Evolutionary conservation across 2,888 invertebrate species (phyloP), one percentile per base, ranked within the genome.

Genomic region (Choristoneura rosaceana): DNA sequence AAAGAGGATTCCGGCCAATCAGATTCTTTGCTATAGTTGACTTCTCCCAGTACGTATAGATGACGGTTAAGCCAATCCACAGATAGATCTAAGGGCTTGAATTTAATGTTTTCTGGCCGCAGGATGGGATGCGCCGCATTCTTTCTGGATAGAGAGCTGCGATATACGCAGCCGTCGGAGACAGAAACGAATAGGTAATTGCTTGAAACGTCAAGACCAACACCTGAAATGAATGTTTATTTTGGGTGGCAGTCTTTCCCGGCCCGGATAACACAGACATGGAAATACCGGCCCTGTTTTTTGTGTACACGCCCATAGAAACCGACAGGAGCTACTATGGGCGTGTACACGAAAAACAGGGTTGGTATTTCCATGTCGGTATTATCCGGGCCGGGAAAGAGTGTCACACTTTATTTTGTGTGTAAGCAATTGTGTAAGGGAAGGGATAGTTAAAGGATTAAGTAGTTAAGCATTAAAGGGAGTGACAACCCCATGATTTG

Each of bases 21-120:
- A 10, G 80, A 77, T 47, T 88, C 88, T 75, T 86, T 88, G 2
- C 84, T 85, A 78, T 96, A 95, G 58, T 94, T 93, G 8, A 96
- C 95, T 88, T 97, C 96, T 0, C 97, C 97, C 43, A 98, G 94
- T 69, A 99, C 95, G 82, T 98, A 99, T 2, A 99, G 93, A 73
- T 97, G 96, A 74, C 96, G 95, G 83, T 98, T 97, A 47, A 99
- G 91, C 99, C 99, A 99, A 88, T 99, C 99, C 0, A 98, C 95
- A 0, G 97, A 96, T 9, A 98, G 84, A 76, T 96, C 96, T 64
- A 96, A 86, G 0, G 97, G 97, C 73, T 95, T 95, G 83, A 96
- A 96, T 64, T 95, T 94, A 12, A 95, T 94, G 64, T 94, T 94
- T 60, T 95, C 90, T 0, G 96, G 95, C 3, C 95, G 92, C 0